phyloP scores from a whole-genome alignment of 2,113 vertebrate species.

The Callaeas wilsoni region DNA sequence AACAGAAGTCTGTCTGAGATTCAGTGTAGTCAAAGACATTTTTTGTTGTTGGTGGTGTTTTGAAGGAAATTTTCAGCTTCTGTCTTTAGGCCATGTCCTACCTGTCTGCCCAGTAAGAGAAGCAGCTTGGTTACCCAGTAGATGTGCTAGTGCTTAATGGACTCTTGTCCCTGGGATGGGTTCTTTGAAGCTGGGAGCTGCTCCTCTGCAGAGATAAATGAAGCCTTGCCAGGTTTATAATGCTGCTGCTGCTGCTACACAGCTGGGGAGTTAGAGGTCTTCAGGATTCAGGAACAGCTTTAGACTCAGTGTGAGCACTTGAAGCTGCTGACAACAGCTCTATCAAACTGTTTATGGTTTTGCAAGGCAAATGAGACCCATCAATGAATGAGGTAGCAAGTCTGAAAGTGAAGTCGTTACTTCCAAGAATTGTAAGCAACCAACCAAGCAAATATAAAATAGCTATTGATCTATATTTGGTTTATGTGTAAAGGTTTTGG shows the following conservation, averaged over 20 bases:
- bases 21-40: neutral
- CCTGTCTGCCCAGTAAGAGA: neutral
- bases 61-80: neutral
- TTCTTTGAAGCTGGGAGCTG: neutral
- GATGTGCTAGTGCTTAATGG: neutral
- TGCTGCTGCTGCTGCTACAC: neutral
- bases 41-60: neutral
- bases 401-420: neutral
- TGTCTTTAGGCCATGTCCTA: neutral
- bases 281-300: neutral
- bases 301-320: neutral
- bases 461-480: neutral
- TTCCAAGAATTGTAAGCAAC: neutral
- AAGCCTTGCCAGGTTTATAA: neutral
- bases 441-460: neutral
- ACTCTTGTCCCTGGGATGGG: neutral
- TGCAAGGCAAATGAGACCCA: neutral
- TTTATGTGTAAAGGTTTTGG: neutral
- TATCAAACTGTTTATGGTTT: neutral
- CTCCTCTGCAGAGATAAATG: neutral
- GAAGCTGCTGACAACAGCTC: neutral
- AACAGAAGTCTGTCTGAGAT: neutral
- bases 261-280: neutral
- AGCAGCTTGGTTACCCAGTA: neutral
- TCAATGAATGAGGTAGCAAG: neutral